Conservation (phyloP, 2,113 vertebrate species). For the Alosa alosa region DNA sequence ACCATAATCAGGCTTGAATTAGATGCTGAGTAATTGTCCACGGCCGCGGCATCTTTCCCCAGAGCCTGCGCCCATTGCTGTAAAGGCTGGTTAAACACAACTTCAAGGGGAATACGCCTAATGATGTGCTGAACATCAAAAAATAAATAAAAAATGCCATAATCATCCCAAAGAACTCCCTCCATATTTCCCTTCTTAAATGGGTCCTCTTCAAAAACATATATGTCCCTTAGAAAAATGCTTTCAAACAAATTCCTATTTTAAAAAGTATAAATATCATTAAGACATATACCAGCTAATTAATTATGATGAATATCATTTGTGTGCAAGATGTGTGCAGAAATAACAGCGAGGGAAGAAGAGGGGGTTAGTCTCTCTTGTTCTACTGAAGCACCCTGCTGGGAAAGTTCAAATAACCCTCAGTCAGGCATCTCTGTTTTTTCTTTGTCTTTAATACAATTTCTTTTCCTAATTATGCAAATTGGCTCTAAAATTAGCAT, state of each 20-base stretch:
- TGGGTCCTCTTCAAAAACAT: conserved; percentile 60
- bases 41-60: conserved; percentile 59
- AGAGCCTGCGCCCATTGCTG: conserved; percentile 49
- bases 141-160: conserved; percentile 31
- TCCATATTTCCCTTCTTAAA: conserved; percentile 53
- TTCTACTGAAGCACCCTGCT: conserved; percentile 65
- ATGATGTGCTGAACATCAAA: conserved; percentile 66
- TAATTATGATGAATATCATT: conserved; percentile 65
- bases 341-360: conserved; percentile 30
- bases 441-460: conserved; percentile 70
- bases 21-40: conserved; percentile 67
- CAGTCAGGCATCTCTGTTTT: conserved; percentile 58
- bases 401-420: conserved; percentile 75
- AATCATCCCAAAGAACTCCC: conserved; percentile 60
- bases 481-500: conserved; percentile 66
- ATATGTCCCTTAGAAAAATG: conserved; percentile 55
- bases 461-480: conserved; percentile 65
- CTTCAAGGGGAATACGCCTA: conserved; percentile 60
- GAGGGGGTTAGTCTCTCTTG: conserved; percentile 48
- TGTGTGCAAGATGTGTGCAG: conserved; percentile 8
- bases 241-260: conserved; percentile 68
- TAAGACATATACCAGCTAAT: conserved; percentile 71
- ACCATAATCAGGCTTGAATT: conserved; percentile 47
- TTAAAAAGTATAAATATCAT: conserved; percentile 73
- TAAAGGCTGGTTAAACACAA: conserved; percentile 63